Conservation (phyloP, 1,140 invertebrate species). For the Sinonovacula constricta region DNA sequence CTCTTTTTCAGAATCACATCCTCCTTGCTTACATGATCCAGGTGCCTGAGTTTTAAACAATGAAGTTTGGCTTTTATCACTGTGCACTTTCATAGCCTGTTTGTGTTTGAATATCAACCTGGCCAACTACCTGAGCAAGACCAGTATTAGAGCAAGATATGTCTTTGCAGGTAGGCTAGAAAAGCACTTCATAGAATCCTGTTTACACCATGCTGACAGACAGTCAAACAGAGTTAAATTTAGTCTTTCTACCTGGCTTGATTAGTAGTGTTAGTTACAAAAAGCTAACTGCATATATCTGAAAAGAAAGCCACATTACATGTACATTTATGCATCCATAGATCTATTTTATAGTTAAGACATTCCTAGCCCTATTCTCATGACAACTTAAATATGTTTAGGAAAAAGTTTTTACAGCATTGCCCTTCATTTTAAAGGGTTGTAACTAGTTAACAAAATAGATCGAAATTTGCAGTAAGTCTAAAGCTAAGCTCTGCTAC, state of each 20-base stretch:
- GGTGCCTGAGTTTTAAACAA: neutral
- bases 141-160: neutral
- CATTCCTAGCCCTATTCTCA: too few species aligned
- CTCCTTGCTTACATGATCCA: constrained; percentile 5
- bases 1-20: constrained; percentile 1
- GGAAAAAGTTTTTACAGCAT: neutral
- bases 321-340: neutral
- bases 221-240: neutral
- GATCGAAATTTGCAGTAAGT: too few species aligned
- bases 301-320: neutral
- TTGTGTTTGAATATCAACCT: too few species aligned
- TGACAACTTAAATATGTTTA: neutral
- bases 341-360: too few species aligned
- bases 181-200: neutral
- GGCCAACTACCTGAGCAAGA: too few species aligned
- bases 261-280: neutral
- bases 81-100: too few species aligned
- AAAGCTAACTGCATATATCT: neutral
- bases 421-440: neutral
- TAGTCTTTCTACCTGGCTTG: neutral
- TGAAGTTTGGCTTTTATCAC: neutral
- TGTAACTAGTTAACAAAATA: neutral
- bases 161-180: neutral
- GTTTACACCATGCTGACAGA: neutral
- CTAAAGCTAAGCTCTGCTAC: too few species aligned